These are phyloP conservation scores for Hylaea fasciaria DNA, from an alignment of 2,888 invertebrate genomes.

Conservation along the genomic window DNA sequence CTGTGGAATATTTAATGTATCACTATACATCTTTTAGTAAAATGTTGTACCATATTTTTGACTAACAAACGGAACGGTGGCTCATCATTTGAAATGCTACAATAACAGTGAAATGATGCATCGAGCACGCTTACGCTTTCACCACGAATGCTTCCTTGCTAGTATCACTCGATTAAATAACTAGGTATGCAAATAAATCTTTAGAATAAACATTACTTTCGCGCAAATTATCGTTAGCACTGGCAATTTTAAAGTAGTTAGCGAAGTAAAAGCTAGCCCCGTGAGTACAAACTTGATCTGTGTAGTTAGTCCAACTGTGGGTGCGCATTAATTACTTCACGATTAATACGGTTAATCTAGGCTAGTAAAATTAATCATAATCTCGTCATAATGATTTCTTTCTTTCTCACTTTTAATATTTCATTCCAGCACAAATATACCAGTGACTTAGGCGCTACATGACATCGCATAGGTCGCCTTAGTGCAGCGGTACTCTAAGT, in stretches of 20 bases:
- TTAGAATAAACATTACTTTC: constrained; percentile 13
- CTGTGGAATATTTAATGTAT: too few relatives aligned
- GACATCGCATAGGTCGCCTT: too few relatives aligned
- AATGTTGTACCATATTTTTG: neutral
- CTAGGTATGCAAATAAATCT: constrained; percentile 12
- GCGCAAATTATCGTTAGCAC: constrained; percentile 8
- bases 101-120: constrained; percentile 14
- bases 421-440: too few relatives aligned
- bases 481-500: too few relatives aligned
- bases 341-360: too few relatives aligned
- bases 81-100: neutral
- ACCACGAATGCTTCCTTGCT: constrained; percentile 12
- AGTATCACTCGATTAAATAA: constrained; percentile 11
- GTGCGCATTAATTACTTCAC: too few relatives aligned
- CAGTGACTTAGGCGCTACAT: too few relatives aligned
- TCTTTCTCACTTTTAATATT: too few relatives aligned
- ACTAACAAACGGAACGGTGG: neutral
- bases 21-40: too few relatives aligned
- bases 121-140: constrained; percentile 10
- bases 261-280: constrained; percentile 3
- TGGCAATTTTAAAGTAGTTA: constrained; percentile 16
- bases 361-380: too few relatives aligned
- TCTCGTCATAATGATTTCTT: too few relatives aligned
- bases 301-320: too few relatives aligned
- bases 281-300: neutral